Evolutionary conservation across 2,888 invertebrate species (phyloP), one percentile per base, ranked within the genome.

Genomic region (Ectobius pallidus): DNA sequence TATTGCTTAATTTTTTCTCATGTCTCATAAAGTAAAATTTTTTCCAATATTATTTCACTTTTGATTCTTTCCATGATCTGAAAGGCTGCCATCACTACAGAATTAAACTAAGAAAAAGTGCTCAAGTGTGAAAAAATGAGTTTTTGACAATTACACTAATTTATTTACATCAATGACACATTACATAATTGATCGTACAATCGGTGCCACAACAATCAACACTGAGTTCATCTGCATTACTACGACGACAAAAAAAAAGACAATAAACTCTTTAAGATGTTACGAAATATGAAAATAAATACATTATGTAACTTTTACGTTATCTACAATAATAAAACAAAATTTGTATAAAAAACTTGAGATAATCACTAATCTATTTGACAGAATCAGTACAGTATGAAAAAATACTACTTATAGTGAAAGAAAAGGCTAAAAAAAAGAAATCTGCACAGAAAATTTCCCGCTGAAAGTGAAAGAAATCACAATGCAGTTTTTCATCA

Each of bases 91-190:
- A n/a, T n/a, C n/a, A n/a, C n/a, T n/a, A n/a, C n/a, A n/a, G n/a
- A n/a, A n/a, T n/a, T n/a, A n/a, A n/a, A n/a, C n/a, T n/a, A n/a
- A n/a, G n/a, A n/a, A n/a, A n/a, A n/a, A n/a, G n/a, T n/a, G n/a
- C n/a, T n/a, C n/a, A n/a, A n/a, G n/a, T n/a, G n/a, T n/a, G n/a
- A n/a, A n/a, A n/a, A n/a, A n/a, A n/a, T n/a, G n/a, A n/a, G n/a
- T n/a, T n/a, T n/a, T 65, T 65, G 44, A 65, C 65, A 65, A 65
- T 65, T 65, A 65, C 65, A 65, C 46, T 65, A 46, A 65, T 65
- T 65, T 65, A 65, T 65, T 65, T 65, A 65, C 65, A 65, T 46
- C 65, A 65, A 65, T 65, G 65, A 65, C 65, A 65, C 65, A 65
- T 65, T 65, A 65, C 65, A 65, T 58, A 46, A 65, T 39, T 7